Conservation (phyloP, 2,888 invertebrate genomes). For the Eristalinus aeneus region DNA sequence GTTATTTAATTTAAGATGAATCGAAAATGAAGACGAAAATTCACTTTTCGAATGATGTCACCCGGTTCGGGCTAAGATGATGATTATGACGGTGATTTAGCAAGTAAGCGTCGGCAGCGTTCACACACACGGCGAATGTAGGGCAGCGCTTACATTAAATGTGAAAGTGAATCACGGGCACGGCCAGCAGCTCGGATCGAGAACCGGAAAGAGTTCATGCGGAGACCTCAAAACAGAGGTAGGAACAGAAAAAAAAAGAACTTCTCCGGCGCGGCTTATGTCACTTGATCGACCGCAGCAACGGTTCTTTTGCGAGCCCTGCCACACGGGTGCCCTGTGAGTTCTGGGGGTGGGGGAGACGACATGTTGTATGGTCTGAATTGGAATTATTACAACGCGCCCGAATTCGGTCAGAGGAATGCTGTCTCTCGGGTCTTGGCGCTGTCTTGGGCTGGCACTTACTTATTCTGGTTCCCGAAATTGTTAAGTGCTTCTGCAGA, state of each 20-base stretch:
- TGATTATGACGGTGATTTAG: constrained; percentile 51
- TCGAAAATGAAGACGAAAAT: constrained; percentile 70
- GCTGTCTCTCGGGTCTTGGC: neutral
- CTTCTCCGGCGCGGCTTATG: constrained; percentile 43
- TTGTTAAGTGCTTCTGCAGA: constrained; percentile 40
- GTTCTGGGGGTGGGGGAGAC: neutral
- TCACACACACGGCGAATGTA: constrained; percentile 59
- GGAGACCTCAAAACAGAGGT: constrained; percentile 43
- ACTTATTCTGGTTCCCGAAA: constrained; percentile 32
- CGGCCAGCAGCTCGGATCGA: constrained; percentile 23
- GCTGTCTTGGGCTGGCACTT: constrained; percentile 38
- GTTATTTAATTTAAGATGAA: constrained; percentile 66
- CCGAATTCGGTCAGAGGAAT: constrained; percentile 19
- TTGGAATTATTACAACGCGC: constrained; percentile 29
- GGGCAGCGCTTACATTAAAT: constrained; percentile 70
- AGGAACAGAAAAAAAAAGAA: neutral
- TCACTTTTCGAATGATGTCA: constrained; percentile 71
- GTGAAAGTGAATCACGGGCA: constrained; percentile 67
- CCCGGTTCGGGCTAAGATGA: constrained; percentile 43
- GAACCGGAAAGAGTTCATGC: constrained; percentile 66
- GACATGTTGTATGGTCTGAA: constrained; percentile 18
- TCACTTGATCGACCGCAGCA: constrained; percentile 59
- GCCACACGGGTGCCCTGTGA: neutral
- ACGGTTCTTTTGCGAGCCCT: constrained; percentile 64
- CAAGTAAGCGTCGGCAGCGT: constrained; percentile 55